Percentiles rank a stretch among this genome's conserved stretches.
Conservation (phyloP, 2,888 invertebrate species). For the Apantesis nais region DNA sequence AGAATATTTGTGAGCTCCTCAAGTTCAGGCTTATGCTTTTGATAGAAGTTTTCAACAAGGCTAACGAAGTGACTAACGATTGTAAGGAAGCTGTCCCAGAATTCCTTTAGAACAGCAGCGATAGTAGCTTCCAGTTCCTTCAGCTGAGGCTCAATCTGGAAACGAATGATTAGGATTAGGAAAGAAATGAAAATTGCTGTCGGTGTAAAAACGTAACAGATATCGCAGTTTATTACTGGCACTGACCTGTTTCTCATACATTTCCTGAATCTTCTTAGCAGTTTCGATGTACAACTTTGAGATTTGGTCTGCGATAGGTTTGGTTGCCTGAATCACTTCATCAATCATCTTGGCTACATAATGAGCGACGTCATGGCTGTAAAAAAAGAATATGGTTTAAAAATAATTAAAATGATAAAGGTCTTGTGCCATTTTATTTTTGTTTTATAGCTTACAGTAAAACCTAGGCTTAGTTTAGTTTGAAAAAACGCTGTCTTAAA, state of each 20-base stretch:
- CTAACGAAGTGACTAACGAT: constrained; percentile 83
- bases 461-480: neutral
- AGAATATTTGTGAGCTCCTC: constrained; percentile 85
- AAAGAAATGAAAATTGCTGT: neutral
- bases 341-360: constrained; percentile 68
- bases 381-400: constrained; percentile 13
- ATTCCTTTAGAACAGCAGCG: constrained; percentile 69
- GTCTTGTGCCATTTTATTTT: neutral
- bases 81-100: constrained; percentile 72
- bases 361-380: constrained; percentile 63
- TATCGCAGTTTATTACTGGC: neutral
- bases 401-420: neutral
- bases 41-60: constrained; percentile 83
- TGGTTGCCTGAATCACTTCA: constrained; percentile 59
- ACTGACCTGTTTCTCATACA: constrained; percentile 70
- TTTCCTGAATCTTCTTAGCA: constrained; percentile 59
- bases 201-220: neutral
- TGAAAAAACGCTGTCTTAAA: neutral
- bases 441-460: neutral
- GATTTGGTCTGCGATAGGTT: constrained; percentile 66
- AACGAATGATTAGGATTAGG: neutral
- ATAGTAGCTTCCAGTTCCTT: constrained; percentile 67
- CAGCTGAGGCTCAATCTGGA: constrained; percentile 70
- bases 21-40: constrained; percentile 88
- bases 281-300: constrained; percentile 51